phyloP scores from a whole-genome alignment of 2,113 vertebrate species.

The Chlamydotis undulata region DNA sequence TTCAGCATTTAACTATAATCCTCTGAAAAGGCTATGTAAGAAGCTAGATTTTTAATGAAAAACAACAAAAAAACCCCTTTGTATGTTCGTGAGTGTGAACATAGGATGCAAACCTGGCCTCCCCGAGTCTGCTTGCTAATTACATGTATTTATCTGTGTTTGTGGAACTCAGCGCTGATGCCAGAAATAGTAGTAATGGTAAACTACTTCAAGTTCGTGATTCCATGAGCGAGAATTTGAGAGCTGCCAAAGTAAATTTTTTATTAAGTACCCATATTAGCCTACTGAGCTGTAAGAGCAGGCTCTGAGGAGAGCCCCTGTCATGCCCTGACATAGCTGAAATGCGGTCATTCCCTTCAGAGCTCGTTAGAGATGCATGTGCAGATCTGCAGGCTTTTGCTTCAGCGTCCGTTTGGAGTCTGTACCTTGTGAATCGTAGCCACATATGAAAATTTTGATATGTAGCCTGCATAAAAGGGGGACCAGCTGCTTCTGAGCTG shows the following conservation, averaged over 20 bases:
- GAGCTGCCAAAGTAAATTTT: neutral
- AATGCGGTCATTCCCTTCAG: neutral
- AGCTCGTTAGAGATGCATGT: neutral
- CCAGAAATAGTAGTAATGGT: neutral
- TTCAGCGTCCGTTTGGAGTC: rapidly evolving
- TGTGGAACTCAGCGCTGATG: neutral
- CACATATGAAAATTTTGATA: neutral
- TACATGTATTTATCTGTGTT: neutral
- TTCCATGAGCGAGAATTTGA: neutral
- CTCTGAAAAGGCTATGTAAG: neutral
- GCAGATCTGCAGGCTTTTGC: neutral
- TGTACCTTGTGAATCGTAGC: neutral
- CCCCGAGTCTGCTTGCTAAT: neutral
- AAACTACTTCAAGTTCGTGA: neutral
- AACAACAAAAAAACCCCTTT: rapidly evolving
- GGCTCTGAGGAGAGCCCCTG: neutral
- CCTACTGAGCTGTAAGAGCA: neutral
- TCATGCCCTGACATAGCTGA: neutral
- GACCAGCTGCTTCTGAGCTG: neutral
- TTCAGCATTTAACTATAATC: neutral
- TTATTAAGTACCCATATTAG: neutral
- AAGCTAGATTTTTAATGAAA: neutral
- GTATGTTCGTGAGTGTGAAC: neutral
- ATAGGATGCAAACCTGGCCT: neutral
- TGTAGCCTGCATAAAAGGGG: rapidly evolving